phyloP scores from a whole-genome alignment of 1,140 invertebrate genomes.

The Lasioglossum baleicum region DNA sequence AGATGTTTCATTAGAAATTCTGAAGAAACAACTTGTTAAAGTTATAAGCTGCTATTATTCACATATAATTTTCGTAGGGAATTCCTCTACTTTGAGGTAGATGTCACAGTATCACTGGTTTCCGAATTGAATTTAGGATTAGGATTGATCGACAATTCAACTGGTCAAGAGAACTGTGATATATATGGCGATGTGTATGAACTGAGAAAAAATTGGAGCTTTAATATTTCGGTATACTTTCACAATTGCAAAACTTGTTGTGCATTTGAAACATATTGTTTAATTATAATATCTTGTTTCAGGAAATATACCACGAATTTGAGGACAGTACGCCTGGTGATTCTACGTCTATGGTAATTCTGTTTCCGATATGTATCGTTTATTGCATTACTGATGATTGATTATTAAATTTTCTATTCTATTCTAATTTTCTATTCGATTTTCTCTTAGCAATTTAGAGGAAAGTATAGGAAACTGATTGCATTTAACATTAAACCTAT shows the following conservation, averaged over 20 bases:
- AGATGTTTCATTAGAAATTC: too few relatives aligned
- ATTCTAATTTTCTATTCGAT: too few relatives aligned
- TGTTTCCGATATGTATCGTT: background rate
- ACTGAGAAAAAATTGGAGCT: background rate
- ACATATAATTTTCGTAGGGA: background rate
- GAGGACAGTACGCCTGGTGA: background rate
- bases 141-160: background rate
- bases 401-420: too few relatives aligned
- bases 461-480: background rate
- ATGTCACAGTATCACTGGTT: constrained; percentile 5
- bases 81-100: background rate
- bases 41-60: background rate
- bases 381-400: background rate
- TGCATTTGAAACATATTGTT: too few relatives aligned
- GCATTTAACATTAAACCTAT: constrained; percentile 1
- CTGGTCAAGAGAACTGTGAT: background rate
- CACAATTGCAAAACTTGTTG: constrained; percentile 2
- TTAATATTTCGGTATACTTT: constrained; percentile 31
- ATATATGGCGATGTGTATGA: too few relatives aligned
- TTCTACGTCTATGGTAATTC: constrained; percentile 21
- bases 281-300: background rate
- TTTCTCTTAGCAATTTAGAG: background rate
- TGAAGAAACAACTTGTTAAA: background rate
- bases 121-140: background rate
- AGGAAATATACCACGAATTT: background rate